A percentile compares a stretch with the other conserved stretches of the same genome.
phyloP scores from a whole-genome alignment of 2,113 vertebrate species.

The Sceloporus tristichus region DNA sequence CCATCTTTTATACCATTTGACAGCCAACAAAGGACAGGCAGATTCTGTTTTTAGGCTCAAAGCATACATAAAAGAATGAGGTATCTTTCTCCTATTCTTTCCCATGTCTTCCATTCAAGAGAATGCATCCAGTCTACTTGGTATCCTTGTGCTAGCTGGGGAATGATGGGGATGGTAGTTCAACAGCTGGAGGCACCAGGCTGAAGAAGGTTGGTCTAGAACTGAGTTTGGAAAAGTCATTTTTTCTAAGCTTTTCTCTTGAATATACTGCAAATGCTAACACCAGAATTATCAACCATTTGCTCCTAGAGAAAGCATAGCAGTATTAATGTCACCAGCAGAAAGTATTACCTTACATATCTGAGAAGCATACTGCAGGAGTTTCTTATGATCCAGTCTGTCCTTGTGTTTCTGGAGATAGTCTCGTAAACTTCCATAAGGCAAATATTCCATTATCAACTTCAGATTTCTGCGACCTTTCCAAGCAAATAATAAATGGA shows the following conservation, averaged over 20 bases:
- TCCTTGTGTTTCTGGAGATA: constrained; percentile 96
- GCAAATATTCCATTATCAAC: constrained; percentile 98
- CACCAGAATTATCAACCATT: neutral
- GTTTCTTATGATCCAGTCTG: constrained; percentile 91
- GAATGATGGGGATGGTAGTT: neutral
- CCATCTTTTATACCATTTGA: neutral
- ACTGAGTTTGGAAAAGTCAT: too few species aligned
- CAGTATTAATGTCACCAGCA: neutral
- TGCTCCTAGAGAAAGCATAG: neutral
- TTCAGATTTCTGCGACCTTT: constrained; percentile 92
- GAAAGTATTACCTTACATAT: constrained; percentile 92
- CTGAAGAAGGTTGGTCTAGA: neutral
- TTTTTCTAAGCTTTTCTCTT: too few species aligned
- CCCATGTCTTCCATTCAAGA: neutral
- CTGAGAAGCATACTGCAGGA: constrained; percentile 92
- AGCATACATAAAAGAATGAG: neutral
- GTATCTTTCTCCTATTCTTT: neutral
- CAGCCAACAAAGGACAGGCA: neutral
- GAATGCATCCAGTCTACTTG: neutral
- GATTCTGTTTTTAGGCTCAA: neutral
- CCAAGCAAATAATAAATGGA: constrained; percentile 16
- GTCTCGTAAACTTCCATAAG: constrained; percentile 95
- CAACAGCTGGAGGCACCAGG: neutral
- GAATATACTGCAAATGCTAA: neutral
- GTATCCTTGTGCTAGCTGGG: neutral